Percentiles rank a stretch among this genome's conserved stretches.
Conservation (phyloP, 2,113 vertebrate genomes). For the Archocentrus centrarchus region DNA sequence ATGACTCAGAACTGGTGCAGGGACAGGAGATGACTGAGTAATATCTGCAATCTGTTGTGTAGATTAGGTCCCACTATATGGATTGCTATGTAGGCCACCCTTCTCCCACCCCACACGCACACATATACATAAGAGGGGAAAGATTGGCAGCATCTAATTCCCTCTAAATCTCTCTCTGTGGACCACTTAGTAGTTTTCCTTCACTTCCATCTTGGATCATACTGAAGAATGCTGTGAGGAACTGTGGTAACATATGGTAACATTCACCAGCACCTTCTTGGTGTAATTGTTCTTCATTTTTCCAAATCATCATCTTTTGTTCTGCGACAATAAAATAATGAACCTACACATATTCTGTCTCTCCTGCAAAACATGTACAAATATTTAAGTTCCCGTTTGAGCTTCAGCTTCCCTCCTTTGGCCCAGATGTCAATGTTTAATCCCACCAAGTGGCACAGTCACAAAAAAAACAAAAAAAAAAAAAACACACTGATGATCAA, state of each 20-base stretch:
- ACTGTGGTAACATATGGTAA: not conserved
- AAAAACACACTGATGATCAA: conserved; percentile 27
- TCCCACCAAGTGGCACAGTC: conserved; percentile 27
- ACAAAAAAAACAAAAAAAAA: conserved; percentile 5
- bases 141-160: conserved; percentile 65
- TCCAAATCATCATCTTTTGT: not conserved
- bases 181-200: conserved; percentile 37
- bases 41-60: conserved; percentile 74
- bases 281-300: not conserved
- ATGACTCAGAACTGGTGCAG: conserved; percentile 53
- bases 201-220: conserved; percentile 56
- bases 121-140: conserved; percentile 34
- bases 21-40: conserved; percentile 52
- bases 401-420: conserved; percentile 17
- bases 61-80: conserved; percentile 63
- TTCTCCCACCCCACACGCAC: not conserved
- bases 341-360: not conserved
- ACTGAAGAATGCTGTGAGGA: conserved; percentile 15
- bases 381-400: conserved; percentile 21
- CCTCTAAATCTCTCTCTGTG: conserved; percentile 57
- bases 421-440: conserved; percentile 53
- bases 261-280: not conserved
- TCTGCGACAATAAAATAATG: conserved; percentile 6
- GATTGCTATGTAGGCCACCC: conserved; percentile 71
- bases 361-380: not conserved